Evolutionary conservation across 2,888 invertebrate genomes (phyloP).

Genomic region (Ormyrus thymus): DNA sequence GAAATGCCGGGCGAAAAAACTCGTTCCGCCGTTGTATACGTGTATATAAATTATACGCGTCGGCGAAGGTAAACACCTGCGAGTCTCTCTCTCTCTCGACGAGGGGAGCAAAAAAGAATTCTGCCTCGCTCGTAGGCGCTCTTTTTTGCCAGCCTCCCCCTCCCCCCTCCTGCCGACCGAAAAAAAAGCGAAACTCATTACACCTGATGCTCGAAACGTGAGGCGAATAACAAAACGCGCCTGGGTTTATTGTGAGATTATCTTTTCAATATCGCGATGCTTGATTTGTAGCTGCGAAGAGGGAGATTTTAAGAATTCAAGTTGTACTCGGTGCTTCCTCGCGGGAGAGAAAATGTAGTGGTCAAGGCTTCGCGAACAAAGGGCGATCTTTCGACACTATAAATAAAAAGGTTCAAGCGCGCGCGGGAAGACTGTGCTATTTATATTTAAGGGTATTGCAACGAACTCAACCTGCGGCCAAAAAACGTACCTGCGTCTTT

Average conservation of each 20-base stretch:
- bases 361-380: too few species aligned
- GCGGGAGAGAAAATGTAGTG: too few species aligned
- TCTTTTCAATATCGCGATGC: conserved; percentile 1
- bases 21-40: conserved; percentile 3
- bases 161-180: neutral
- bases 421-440: too few species aligned
- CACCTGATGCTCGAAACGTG: conserved; percentile 24
- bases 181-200: conserved; percentile 38
- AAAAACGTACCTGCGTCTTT: too few species aligned
- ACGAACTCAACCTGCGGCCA: too few species aligned
- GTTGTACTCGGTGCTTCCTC: too few species aligned
- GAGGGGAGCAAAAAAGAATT: neutral
- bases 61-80: conserved; percentile 9
- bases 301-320: too few species aligned
- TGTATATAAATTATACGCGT: neutral
- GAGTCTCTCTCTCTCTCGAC: neutral
- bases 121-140: neutral
- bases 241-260: neutral
- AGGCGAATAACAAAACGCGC: neutral
- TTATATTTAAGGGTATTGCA: too few species aligned
- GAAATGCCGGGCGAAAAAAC: neutral
- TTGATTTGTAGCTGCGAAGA: neutral
- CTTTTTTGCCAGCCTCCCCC: neutral
- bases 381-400: too few species aligned
- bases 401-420: too few species aligned